Base-by-base conservation (phyloP, 2,113 vertebrate species). In the Turnix velox region DNA sequence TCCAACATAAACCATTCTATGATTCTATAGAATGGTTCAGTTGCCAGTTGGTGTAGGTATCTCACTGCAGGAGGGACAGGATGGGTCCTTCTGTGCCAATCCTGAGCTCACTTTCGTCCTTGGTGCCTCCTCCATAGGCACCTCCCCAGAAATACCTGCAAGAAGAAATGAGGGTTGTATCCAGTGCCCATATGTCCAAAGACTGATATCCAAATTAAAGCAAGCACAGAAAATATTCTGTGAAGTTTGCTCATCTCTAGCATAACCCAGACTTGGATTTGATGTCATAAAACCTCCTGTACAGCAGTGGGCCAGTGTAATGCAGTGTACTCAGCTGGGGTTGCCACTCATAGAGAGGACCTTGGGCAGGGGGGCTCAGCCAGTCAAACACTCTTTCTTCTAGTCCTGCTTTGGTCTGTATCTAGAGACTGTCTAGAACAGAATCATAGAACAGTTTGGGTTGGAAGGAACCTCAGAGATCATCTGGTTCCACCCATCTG, bases 41-140 rank as follows among this genome's bases (percentile, higher is more conserved):
- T n/a, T n/a, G 48, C 28, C 42, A 5, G 48, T 13, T 4, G 8
- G 5, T 33, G 49, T 35, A 9, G 46, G 8, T 31, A 90, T 8
- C 19, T 35, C 55, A 33, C 16, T 19, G 23, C 0, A 0, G 12
- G 61, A n/a, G 69, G 27, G 65, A 37, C 0, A 0, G 7, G 6
- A 30, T 30, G 52, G 20, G 20, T 20, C 67, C 30, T 51, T 43
- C 40, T 10, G 6, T 37, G 12, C 46, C 23, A 25, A 5, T 13
- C 39, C 59, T 6, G 1, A 37, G 3, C 23, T 43, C 14, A 1
- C 3, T 18, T n/a, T 37, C 31, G 31, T 28, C 35, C 20, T 35
- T 28, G 23, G 9, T 27, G 28, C 54, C 42, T 37, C 6, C 25
- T 63, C 42, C 0, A 0, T 4, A 62, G 62, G 30, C 25, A 28